Percentiles rank a stretch among this genome's conserved stretches.
phyloP scores from a whole-genome alignment of 2,797 vertebrate species.

The Acestrorhynchus altus region DNA sequence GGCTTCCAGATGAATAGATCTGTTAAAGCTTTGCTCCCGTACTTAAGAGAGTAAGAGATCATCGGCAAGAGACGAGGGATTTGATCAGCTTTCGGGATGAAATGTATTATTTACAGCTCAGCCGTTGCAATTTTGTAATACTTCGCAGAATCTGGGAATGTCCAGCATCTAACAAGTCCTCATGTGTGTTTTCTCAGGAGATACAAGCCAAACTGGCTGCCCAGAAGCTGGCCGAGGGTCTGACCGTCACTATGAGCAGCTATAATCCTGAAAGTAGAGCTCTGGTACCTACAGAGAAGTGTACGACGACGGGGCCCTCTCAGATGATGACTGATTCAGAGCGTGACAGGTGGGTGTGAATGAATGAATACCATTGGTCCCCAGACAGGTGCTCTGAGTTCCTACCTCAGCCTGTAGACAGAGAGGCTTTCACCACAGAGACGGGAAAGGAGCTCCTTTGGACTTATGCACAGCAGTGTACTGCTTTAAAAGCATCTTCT shows the following conservation, averaged over 20 bases:
- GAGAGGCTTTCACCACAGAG: constrained; percentile 23
- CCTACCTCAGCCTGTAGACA: constrained; percentile 42
- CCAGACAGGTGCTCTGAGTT: constrained; percentile 16
- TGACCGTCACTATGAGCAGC: constrained; percentile 84
- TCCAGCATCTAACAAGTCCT: background rate
- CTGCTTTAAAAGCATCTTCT: background rate
- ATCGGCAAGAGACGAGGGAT: no score
- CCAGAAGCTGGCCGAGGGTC: constrained; percentile 88
- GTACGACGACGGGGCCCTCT: constrained; percentile 82
- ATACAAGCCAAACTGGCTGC: constrained; percentile 90
- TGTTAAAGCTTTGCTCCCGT: no score
- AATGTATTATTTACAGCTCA: no score
- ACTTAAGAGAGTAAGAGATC: no score
- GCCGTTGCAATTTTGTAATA: no score
- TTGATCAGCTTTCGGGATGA: no score
- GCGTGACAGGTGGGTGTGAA: no score
- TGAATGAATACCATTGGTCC: background rate
- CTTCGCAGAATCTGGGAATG: no score
- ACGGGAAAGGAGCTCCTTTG: constrained; percentile 22
- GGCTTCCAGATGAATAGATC: no score
- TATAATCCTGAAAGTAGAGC: constrained; percentile 83
- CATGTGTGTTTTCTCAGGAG: constrained; percentile 75
- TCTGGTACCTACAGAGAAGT: constrained; percentile 86
- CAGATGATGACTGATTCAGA: constrained; percentile 82
- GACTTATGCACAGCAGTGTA: constrained; percentile 24